Percentiles rank a stretch among this genome's conserved stretches.
These are phyloP conservation scores for Fistularia commersonii DNA, from an alignment of 2,797 vertebrate species.

Conservation along the genomic window DNA sequence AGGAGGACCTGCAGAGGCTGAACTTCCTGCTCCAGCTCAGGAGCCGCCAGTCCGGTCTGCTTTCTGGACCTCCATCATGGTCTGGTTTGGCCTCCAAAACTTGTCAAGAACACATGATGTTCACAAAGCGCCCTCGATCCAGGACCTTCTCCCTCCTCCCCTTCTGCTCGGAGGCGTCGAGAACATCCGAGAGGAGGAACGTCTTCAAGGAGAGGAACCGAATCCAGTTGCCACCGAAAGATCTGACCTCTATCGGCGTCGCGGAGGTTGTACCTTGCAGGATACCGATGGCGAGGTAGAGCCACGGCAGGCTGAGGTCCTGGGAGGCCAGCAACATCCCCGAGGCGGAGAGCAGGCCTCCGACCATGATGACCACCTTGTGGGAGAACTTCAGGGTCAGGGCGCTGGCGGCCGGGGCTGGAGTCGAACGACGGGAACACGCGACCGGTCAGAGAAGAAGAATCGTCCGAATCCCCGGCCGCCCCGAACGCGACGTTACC, in stretches of 20 bases:
- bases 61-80: too few relatives aligned
- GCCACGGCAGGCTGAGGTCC: conserved; percentile 61
- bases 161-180: neutral
- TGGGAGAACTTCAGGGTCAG: conserved; percentile 60
- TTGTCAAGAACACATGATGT: too few relatives aligned
- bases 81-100: too few relatives aligned
- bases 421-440: neutral
- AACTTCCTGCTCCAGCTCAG: too few relatives aligned
- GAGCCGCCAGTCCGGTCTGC: too few relatives aligned
- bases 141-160: too few relatives aligned
- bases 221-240: neutral
- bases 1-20: too few relatives aligned
- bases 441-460: too few relatives aligned
- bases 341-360: conserved; percentile 52
- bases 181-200: neutral
- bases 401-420: conserved; percentile 64
- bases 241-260: neutral
- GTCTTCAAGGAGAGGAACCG: neutral
- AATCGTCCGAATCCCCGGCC: too few relatives aligned
- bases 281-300: conserved; percentile 66
- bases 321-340: conserved; percentile 66
- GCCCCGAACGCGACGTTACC: conserved; percentile 42
- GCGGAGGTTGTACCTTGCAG: conserved; percentile 55
- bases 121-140: too few relatives aligned
- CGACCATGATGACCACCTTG: conserved; percentile 58